phyloP scores from a whole-genome alignment of 2,888 invertebrate genomes.

The Lepidochitona cinerea region DNA sequence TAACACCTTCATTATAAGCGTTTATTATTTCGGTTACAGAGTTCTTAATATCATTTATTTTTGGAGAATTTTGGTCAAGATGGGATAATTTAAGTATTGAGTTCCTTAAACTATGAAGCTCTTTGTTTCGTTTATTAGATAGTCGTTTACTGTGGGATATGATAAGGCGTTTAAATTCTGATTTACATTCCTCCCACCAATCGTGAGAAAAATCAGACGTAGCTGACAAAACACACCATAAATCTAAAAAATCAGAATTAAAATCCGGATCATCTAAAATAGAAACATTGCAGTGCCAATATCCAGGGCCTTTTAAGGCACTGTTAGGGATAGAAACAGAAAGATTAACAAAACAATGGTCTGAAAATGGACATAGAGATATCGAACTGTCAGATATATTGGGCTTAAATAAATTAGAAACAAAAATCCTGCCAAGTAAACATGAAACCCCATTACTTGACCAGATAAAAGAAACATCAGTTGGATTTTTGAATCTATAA shows the following conservation, averaged over 20 bases:
- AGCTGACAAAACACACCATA: background rate
- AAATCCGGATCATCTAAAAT: background rate
- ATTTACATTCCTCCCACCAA: slow-evolving; percentile 1
- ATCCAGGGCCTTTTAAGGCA: background rate
- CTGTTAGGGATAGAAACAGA: background rate
- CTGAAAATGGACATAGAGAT: background rate
- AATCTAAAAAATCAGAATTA: background rate
- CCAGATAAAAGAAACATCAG: background rate
- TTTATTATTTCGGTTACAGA: background rate
- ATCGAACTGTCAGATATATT: background rate
- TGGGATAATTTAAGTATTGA: background rate
- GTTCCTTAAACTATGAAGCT: background rate
- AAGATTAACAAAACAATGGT: slow-evolving; percentile 8
- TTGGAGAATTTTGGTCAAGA: background rate
- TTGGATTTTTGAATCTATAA: background rate
- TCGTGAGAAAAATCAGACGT: too few species aligned
- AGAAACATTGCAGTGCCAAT: slow-evolving; percentile 5
- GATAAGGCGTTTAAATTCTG: background rate
- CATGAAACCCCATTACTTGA: background rate
- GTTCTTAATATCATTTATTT: background rate
- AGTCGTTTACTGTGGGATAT: background rate
- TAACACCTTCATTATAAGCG: background rate
- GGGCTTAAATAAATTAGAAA: background rate
- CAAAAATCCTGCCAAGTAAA: slow-evolving; percentile 5
- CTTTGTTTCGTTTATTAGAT: background rate